Conservation (phyloP, 1,140 invertebrate species). For the Pseudomyrmex cubaensis region DNA sequence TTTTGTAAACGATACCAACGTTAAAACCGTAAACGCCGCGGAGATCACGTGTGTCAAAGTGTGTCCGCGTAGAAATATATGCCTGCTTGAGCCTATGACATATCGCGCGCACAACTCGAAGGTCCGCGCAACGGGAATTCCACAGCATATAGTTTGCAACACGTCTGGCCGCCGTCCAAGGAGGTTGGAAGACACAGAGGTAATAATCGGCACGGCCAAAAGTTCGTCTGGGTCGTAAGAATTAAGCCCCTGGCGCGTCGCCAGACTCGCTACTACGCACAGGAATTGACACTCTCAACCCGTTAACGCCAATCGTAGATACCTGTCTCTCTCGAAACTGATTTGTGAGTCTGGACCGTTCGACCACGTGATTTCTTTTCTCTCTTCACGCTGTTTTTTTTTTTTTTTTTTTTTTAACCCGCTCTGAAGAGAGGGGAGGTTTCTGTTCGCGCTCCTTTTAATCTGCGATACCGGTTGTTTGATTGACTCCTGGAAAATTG, state of each 20-base stretch:
- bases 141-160: conserved; percentile 71
- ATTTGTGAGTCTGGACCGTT: too few relatives aligned
- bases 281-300: conserved; percentile 65
- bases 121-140: conserved; percentile 71
- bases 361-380: too few relatives aligned
- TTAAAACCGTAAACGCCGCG: too few relatives aligned
- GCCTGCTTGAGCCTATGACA: conserved; percentile 21
- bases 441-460: neutral
- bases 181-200: conserved; percentile 77
- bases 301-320: conserved; percentile 75
- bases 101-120: conserved; percentile 58
- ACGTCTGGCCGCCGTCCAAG: conserved; percentile 77
- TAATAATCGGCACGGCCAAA: conserved; percentile 73
- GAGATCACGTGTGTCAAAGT: neutral
- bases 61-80: conserved; percentile 7
- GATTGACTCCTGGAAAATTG: conserved; percentile 63
- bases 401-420: too few relatives aligned
- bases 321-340: conserved; percentile 68
- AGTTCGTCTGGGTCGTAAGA: conserved; percentile 75
- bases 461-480: conserved; percentile 30
- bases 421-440: neutral
- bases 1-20: too few relatives aligned
- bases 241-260: conserved; percentile 67
- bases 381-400: too few relatives aligned
- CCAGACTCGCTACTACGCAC: conserved; percentile 65